Evolutionary conservation across 2,113 vertebrate species (phyloP).

Genomic region (Xerus inauris): DNA sequence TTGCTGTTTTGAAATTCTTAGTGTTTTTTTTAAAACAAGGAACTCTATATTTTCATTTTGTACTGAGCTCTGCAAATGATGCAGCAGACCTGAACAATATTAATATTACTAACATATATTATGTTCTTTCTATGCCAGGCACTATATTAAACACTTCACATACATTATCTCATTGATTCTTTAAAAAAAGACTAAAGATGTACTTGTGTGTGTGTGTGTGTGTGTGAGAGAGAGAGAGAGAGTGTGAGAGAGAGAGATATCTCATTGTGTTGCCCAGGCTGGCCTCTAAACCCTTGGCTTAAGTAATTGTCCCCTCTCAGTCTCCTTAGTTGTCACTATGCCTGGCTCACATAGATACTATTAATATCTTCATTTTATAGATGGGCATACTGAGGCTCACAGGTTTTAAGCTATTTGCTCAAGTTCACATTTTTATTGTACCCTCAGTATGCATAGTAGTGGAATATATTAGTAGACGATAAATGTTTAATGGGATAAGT

Average conservation of each 20-base stretch:
- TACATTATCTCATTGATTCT: conserved; percentile 2
- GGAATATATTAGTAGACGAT: neutral
- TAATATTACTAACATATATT: conserved; percentile 34
- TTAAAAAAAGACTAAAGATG: conserved; percentile 2
- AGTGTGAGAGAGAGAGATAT: too few species aligned
- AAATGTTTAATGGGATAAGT: conserved; percentile 27
- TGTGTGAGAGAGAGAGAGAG: too few species aligned
- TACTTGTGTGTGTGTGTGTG: neutral
- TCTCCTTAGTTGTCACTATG: neutral
- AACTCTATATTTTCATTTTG: conserved; percentile 2
- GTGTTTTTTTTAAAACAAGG: conserved; percentile 2
- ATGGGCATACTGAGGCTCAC: conserved; percentile 6
- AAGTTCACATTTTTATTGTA: conserved; percentile 5
- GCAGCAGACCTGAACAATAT: neutral
- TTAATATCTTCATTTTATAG: conserved; percentile 3
- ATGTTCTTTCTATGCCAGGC: neutral
- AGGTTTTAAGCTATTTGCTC: conserved; percentile 37
- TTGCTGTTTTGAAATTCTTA: neutral
- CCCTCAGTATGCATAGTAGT: neutral
- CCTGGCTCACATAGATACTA: neutral
- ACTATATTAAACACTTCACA: neutral
- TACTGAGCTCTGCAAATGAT: neutral
- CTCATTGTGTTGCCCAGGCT: neutral
- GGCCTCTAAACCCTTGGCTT: neutral
- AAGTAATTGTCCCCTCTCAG: neutral